Evolutionary conservation across 53 echinoderm and acorn worm genomes (phyloP), one percentile per base, ranked within the genome.

Genomic region (Luidia sarsii): DNA sequence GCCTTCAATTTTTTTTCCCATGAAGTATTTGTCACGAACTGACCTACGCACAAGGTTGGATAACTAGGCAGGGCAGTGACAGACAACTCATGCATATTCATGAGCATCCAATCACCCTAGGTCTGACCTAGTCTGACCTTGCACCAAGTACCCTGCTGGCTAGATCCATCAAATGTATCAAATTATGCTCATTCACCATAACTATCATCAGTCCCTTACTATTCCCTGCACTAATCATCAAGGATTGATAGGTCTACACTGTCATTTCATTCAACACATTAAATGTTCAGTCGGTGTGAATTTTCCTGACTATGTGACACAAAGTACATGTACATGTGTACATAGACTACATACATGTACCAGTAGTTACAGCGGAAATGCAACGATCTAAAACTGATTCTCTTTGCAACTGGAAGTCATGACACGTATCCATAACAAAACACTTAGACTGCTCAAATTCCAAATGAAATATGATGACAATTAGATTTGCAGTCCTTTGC

Each of bases 181-280:
- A 67, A 67, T 67, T 67, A 43, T 43, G 38, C 67, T 67, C 67
- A 67, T 67, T 67, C 39, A 39, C 67, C 27, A 27, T 64, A 24
- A 67, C 27, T 41, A 45, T 67, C 67, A 43, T 36, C 64, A 64
- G 19, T 8, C n/a, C n/a, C n/a, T n/a, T n/a, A n/a, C n/a, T n/a
- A n/a, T n/a, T n/a, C n/a, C n/a, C n/a, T n/a, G n/a, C n/a, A n/a
- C n/a, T n/a, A n/a, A n/a, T n/a, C n/a, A n/a, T n/a, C n/a, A n/a
- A n/a, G n/a, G n/a, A n/a, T n/a, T n/a, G n/a, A n/a, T 46, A 9
- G 8, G 15, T 46, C 46, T 14, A 46, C 46, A 46, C 46, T 46
- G 15, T 9, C 46, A 46, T 46, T 46, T 46, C 46, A 46, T 8
- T 46, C 8, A 9, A 46, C 14, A n/a, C 46, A 46, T 46, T 46